Evolutionary conservation across 2,797 vertebrate genomes (phyloP).

Genomic region (Onychomys leucogaster): DNA sequence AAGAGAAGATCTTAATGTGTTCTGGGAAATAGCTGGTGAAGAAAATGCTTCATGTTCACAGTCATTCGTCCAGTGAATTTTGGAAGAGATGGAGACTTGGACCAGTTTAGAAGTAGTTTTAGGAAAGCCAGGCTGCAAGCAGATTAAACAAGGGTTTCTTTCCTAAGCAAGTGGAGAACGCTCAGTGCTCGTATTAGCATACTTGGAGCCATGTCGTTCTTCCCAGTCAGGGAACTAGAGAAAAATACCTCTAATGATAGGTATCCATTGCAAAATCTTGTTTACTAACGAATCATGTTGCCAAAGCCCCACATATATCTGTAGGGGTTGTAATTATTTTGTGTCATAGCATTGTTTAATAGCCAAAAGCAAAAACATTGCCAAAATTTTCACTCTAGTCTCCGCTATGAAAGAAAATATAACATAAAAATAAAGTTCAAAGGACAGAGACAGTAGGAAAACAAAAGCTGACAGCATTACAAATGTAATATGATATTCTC

Average conservation of each 20-base stretch:
- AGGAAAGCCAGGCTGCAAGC: neutral
- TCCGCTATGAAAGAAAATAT: neutral
- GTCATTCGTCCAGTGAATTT: neutral
- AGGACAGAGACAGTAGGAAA: neutral
- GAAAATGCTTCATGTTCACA: neutral
- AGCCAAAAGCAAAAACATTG: slow-evolving; percentile 9
- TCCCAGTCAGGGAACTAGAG: neutral
- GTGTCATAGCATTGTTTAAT: neutral
- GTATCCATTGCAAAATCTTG: neutral
- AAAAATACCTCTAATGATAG: neutral
- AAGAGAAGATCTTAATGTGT: neutral
- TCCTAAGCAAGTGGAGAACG: neutral
- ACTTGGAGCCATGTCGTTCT: neutral
- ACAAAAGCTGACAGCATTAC: neutral
- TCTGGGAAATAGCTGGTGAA: neutral
- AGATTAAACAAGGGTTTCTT: neutral
- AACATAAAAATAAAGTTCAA: neutral
- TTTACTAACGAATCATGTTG: slow-evolving; percentile 33
- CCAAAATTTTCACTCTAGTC: neutral
- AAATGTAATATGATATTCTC: neutral
- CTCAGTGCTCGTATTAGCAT: neutral
- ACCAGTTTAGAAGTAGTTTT: neutral
- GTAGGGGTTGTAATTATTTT: neutral
- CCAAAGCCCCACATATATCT: neutral
- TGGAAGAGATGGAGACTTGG: neutral